A percentile compares a stretch with the other conserved stretches of the same genome.
Conservation (phyloP, 2,797 vertebrate species). For the Bucorvus abyssinicus region DNA sequence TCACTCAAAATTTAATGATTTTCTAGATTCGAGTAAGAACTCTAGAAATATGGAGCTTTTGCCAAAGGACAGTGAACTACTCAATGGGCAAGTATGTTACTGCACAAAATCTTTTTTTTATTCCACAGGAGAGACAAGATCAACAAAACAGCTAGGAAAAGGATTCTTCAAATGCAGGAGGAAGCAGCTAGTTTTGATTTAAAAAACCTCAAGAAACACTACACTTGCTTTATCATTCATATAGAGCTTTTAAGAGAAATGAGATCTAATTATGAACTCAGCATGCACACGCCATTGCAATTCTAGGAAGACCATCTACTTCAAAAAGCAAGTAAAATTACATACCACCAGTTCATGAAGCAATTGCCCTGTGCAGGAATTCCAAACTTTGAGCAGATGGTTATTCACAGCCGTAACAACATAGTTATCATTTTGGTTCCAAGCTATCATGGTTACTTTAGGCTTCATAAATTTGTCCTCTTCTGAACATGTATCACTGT, state of each 20-base stretch:
- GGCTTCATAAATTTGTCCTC: slow-evolving; percentile 93
- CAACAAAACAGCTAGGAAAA: background rate
- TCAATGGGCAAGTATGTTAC: background rate
- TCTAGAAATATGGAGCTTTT: background rate
- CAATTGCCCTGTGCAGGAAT: slow-evolving; percentile 91
- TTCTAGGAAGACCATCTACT: background rate
- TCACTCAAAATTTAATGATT: background rate
- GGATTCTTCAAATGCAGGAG: background rate
- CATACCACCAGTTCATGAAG: slow-evolving; percentile 92
- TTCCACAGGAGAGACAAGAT: background rate
- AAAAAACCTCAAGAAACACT: background rate
- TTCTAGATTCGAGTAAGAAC: background rate
- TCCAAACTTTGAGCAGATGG: slow-evolving; percentile 97
- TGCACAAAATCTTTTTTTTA: background rate
- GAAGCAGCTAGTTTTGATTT: background rate
- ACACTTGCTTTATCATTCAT: background rate
- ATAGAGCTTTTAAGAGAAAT: background rate
- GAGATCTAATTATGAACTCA: background rate
- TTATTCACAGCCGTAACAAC: slow-evolving; percentile 97
- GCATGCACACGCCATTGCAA: background rate
- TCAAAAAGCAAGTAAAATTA: background rate
- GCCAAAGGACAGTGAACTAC: background rate
- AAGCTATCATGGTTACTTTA: slow-evolving; percentile 98
- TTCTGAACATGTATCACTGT: slow-evolving; percentile 76
- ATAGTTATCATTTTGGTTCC: slow-evolving; percentile 91